phyloP scores from a whole-genome alignment of 2,888 invertebrate genomes.

The Chrysopilus asiliformis region DNA sequence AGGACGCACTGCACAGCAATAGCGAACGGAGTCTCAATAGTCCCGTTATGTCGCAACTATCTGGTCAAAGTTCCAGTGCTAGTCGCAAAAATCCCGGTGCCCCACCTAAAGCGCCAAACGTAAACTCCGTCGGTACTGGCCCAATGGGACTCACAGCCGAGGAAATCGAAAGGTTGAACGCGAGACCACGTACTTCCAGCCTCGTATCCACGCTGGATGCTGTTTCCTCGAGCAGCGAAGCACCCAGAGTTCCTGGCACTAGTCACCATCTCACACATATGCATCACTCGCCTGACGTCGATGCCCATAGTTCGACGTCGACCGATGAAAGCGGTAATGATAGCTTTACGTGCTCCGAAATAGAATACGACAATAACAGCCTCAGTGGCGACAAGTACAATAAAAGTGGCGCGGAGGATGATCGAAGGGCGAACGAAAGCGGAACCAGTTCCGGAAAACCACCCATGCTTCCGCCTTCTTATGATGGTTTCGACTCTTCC shows the following conservation, averaged over 20 bases:
- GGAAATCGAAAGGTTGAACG: constrained; percentile 82
- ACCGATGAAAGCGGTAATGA: constrained; percentile 93
- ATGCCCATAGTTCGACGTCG: constrained; percentile 63
- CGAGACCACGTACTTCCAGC: constrained; percentile 76
- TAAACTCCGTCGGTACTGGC: constrained; percentile 49
- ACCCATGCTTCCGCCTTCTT: constrained; percentile 62
- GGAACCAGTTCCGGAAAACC: constrained; percentile 42
- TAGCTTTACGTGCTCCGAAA: constrained; percentile 95
- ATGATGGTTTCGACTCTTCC: constrained; percentile 87
- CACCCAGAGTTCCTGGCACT: constrained; percentile 52
- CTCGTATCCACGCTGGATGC: constrained; percentile 85
- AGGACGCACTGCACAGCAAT: constrained; percentile 79
- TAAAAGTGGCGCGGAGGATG: constrained; percentile 48
- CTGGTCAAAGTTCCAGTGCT: constrained; percentile 71
- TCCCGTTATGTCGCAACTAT: constrained; percentile 83
- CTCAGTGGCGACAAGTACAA: constrained; percentile 63
- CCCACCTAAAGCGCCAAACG: constrained; percentile 53
- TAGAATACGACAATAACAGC: constrained; percentile 88
- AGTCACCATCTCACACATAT: constrained; percentile 57
- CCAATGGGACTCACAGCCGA: constrained; percentile 81
- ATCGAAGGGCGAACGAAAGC: constrained; percentile 43
- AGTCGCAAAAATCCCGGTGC: constrained; percentile 59
- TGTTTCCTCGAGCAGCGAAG: constrained; percentile 82
- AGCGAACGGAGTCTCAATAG: constrained; percentile 86
- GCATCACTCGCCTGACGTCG: constrained; percentile 58